These are phyloP conservation scores for Rhopalosiphum nymphaeae DNA, from an alignment of 2,888 invertebrate species.

Conservation along the genomic window DNA sequence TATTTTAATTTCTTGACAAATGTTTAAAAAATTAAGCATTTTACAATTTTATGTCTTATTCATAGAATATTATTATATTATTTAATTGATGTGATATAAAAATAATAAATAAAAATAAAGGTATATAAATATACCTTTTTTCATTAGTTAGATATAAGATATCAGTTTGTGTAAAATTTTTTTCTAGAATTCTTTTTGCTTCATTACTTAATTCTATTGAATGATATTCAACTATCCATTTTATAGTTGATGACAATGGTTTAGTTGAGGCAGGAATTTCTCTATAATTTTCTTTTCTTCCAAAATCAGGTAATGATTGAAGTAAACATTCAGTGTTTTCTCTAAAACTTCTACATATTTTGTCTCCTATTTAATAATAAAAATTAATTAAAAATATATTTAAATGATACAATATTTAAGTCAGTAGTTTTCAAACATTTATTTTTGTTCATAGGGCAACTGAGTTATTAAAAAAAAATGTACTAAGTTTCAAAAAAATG, in stretches of 20 bases:
- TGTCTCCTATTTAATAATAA: not conserved
- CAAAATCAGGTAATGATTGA: slow-evolving; percentile 20
- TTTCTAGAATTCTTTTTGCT: slow-evolving; percentile 2
- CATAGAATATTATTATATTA: not conserved
- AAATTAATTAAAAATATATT: not conserved
- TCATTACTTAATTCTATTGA: slow-evolving; percentile 25
- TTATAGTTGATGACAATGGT: slow-evolving; percentile 52
- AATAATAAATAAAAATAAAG: no score
- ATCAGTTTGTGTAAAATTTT: slow-evolving; percentile 47
- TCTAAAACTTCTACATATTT: slow-evolving; percentile 26
- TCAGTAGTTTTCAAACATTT: not conserved
- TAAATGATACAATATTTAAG: not conserved
- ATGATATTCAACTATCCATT: slow-evolving; percentile 55
- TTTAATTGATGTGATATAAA: not conserved
- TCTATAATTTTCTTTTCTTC: slow-evolving; percentile 30
- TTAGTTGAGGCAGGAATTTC: slow-evolving; percentile 43
- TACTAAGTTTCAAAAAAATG: no score
- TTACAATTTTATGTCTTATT: not conserved
- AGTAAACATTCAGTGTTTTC: slow-evolving; percentile 34
- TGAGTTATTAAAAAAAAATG: not conserved
- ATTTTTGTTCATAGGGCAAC: not conserved
- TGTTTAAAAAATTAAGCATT: not conserved
- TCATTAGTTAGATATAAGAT: slow-evolving; percentile 50
- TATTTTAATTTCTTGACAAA: not conserved
- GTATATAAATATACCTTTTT: slow-evolving; percentile 31